These are phyloP conservation scores for Chiloscyllium plagiosum DNA, from an alignment of 2,113 vertebrate genomes.

Conservation along the genomic window DNA sequence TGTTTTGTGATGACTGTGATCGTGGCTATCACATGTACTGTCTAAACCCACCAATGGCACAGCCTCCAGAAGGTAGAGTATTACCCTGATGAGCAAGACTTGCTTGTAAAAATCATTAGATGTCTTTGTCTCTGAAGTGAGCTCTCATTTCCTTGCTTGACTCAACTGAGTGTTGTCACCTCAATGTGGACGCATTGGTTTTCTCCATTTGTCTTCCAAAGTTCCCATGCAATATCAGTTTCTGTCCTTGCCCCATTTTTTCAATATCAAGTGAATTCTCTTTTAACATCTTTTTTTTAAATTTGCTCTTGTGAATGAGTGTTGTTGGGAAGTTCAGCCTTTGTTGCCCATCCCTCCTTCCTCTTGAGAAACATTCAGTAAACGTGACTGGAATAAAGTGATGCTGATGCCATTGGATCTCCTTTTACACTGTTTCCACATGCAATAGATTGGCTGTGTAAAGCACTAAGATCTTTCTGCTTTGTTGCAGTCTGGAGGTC, in stretches of 20 bases:
- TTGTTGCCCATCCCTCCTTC: too few relatives aligned
- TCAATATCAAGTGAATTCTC: background rate
- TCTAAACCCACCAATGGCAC: conserved; percentile 88
- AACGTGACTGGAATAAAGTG: background rate
- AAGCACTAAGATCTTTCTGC: too few relatives aligned
- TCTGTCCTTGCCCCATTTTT: background rate
- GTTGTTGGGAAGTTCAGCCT: too few relatives aligned
- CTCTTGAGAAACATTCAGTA: background rate
- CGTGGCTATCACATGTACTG: conserved; percentile 99
- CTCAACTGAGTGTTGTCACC: background rate
- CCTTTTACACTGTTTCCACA: background rate
- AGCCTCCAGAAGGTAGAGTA: conserved; percentile 86
- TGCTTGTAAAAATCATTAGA: background rate
- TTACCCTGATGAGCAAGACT: background rate
- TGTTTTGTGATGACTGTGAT: conserved; percentile 98
- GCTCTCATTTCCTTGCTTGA: background rate
- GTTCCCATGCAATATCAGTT: background rate
- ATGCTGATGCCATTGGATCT: background rate
- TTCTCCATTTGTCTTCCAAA: background rate
- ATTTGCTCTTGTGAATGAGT: too few relatives aligned
- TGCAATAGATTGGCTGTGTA: background rate
- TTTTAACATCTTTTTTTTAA: too few relatives aligned
- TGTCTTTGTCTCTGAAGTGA: background rate
- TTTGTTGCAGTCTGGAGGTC: background rate
- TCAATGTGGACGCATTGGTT: background rate